Evolutionary conservation across 2,888 invertebrate species (phyloP), one percentile per base, ranked within the genome.

Genomic region (Plagodis pulveraria): DNA sequence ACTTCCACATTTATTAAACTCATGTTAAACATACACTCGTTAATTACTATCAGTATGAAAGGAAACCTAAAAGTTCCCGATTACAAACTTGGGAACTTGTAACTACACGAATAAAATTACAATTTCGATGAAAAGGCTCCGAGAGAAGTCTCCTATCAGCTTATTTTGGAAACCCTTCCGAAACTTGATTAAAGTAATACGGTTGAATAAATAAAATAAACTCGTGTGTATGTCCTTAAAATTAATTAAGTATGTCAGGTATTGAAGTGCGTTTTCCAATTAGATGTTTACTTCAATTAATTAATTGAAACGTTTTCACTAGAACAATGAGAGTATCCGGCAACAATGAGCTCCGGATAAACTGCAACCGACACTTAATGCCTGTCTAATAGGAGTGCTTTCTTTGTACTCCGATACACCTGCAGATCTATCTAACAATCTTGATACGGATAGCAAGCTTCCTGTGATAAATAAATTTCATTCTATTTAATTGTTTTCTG

Each of bases 21-120:
- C 83, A 67, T 69, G 77, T 78, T 80, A 84, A 82, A 84, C 82
- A 86, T 74, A 86, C 74, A 84, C 76, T 74, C 80, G 78, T 84
- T 90, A 89, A 91, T 91, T 89, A 89, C 89, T 88, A 86, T 82
- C 76, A 73, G 79, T 78, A 78, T 86, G 84, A 87, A 87, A 84
- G 86, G 87, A 78, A 78, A 82, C 89, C 89, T 88, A 76, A 89
- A 91, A 90, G 85, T 90, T 89, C 70, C 69, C 80, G 81, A 86
- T 87, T 81, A 81, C 76, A 78, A 84, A 81, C 81, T 84, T 79
- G 62, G 74, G 76, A 81, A 84, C 78, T 81, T 71, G 69, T 72
- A 71, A 73, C 76, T 78, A 79, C 75, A 75, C 73, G 79, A 80
- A 81, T 82, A 80, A 78, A 83, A 82, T 86, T 78, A 83, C 75